Evolutionary conservation across 2,113 vertebrate species (phyloP).

Genomic region (Mungos mungo): DNA sequence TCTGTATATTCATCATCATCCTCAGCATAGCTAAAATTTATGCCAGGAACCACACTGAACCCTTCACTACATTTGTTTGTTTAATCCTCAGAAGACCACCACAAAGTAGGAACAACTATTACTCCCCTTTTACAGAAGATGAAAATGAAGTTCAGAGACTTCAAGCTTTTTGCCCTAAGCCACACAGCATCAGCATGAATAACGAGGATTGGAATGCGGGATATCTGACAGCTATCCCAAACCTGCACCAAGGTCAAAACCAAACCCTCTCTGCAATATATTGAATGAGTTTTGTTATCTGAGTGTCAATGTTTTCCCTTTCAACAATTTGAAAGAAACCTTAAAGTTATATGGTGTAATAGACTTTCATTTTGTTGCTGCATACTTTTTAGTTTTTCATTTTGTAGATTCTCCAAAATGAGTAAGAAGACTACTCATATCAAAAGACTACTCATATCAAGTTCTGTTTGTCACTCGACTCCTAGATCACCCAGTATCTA

Average conservation of each 20-base stretch:
- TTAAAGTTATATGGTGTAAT: not conserved
- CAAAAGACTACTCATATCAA: not conserved
- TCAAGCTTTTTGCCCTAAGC: not conserved
- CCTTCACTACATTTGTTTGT: not conserved
- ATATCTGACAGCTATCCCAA: not conserved
- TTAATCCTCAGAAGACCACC: not conserved
- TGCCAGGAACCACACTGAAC: not conserved
- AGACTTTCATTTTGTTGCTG: not conserved
- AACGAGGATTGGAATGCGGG: not conserved
- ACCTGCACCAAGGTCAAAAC: accelerated
- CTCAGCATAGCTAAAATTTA: not conserved
- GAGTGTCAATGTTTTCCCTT: not conserved
- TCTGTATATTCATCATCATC: not conserved
- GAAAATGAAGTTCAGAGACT: not conserved
- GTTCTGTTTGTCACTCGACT: not conserved
- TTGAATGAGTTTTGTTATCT: not conserved
- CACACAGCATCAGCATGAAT: not conserved
- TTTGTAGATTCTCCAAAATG: not conserved
- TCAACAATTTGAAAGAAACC: not conserved
- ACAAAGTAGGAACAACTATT: not conserved
- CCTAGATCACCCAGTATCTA: not conserved
- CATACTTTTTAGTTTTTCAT: not conserved
- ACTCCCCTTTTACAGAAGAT: not conserved
- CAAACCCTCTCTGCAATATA: not conserved
- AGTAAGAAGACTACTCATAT: not conserved